Evolutionary conservation across 2,888 invertebrate genomes (phyloP), one percentile per base, ranked within the genome.

Genomic region (Drosophila kuntzei): DNA sequence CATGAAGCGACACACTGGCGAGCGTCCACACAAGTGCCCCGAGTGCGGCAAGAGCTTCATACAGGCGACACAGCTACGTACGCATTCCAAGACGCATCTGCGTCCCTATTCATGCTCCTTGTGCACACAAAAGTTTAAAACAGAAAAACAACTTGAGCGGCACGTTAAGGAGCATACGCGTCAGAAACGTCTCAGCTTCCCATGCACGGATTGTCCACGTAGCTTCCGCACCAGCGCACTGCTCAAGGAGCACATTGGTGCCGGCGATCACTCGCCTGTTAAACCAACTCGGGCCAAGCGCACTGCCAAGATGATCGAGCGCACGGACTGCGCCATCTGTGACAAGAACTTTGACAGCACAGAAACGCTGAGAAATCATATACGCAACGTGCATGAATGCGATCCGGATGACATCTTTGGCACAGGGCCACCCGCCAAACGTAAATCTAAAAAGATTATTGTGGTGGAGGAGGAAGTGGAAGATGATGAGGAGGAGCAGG

Each of bases 31-130:
- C 76, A 82, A 81, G 6, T 92, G 78, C 77, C 92, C 50, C 87
- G 93, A 90, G 80, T 97, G 97, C 89, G 94, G 94, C 9, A 95
- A 95, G 90, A 94, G 96, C n/a, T 97, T 97, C 91, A 97, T 97
- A 63, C 97, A 96, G 92, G 95, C 95, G 9, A 94, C 95, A 7
- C 97, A 97, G 90, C 92, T 97, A 34, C 94, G 95, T 74, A 95
- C 95, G 6, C 97, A 97, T 90, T 93, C 96, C 72, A 95, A 85
- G 47, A 90, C 95, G 86, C 95, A 95, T 88, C 95, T 97, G 11
- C 95, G 95, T 29, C 95, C 95, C 84, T 95, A 94, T 87, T 92
- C 94, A 18, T 97, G 97, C 89, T 93, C 94, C 3, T 86, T 93
- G 25, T 95, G 95, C 75, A 91, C 93, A 1, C 92, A 81, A 61